Evolutionary conservation across 2,888 invertebrate genomes (phyloP), one percentile per base, ranked within the genome.

Genomic region (Drosophila colorata): DNA sequence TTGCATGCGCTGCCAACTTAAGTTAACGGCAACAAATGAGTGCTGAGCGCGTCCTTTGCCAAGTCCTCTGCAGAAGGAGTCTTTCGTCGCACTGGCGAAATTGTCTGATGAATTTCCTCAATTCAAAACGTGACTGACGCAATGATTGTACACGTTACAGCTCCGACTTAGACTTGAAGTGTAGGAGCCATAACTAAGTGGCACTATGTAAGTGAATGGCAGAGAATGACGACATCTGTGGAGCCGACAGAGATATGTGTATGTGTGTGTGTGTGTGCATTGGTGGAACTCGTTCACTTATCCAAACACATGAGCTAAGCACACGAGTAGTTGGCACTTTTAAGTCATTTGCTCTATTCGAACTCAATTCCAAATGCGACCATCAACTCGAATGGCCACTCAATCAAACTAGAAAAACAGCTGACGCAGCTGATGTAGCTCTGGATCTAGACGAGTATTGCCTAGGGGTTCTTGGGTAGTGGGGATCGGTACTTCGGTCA

Each of bases 101-200:
- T 83, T 69, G 71, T 72, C 84, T 89, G 88, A 88, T 88, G 89
- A 82, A 88, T 88, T 87, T 77, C 76, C 78, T 79, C 88, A 88
- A 89, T 88, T 79, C 80, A 79, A 78, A 84, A 88, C 88, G 88
- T 88, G 88, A 89, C 88, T 84, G 72, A 75, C 73, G 87, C 82
- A 78, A 76, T 87, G 82, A 77, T 69, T 83, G 83, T 80, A 77
- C 80, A 83, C 79, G 77, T 77, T 69, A 51, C 58, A 51, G 52
- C 58, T 52, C 46, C 41, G 44, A 57, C 64, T 65, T 53, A 55
- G 63, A 59, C 63, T 61, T 37, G 9, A 23, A 63, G 48, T 51
- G 41, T 33, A 33, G 64, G 63, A 77, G 64, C 78, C 70, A 73
- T 84, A 82, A 85, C 84, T 80, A 87, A 87, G 87, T 84, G 81